phyloP scores from a whole-genome alignment of 2,113 vertebrate genomes.

The Chionis minor region DNA sequence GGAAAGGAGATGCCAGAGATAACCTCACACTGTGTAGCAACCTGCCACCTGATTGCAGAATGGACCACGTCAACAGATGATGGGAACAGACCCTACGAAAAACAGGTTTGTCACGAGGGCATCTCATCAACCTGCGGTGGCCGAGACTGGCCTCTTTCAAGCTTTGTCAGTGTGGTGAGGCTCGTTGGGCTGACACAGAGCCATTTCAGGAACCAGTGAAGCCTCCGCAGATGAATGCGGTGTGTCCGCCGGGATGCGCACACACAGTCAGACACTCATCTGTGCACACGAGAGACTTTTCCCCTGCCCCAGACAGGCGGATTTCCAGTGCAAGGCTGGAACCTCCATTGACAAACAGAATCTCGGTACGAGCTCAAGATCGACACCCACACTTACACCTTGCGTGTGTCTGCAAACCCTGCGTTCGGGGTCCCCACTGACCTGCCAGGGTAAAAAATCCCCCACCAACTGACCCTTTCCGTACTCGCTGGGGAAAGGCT shows the following conservation, averaged over 20 bases:
- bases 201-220: background rate
- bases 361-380: background rate
- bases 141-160: slow-evolving; percentile 4
- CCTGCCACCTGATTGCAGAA: slow-evolving; percentile 10
- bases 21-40: background rate
- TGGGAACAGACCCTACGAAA: background rate
- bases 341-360: background rate
- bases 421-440: background rate
- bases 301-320: background rate
- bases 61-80: background rate
- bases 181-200: background rate
- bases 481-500: background rate
- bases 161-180: background rate
- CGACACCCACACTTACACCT: background rate
- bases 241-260: background rate
- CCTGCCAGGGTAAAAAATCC: background rate
- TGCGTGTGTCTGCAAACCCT: background rate
- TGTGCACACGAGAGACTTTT: background rate
- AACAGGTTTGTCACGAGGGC: background rate
- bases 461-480: background rate
- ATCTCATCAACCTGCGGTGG: background rate
- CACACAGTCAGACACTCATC: background rate
- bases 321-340: background rate
- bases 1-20: background rate
- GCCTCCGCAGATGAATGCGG: background rate